A percentile compares a stretch with the other conserved stretches of the same genome.
These are phyloP conservation scores for Etheostoma perlongum DNA, from an alignment of 2,797 vertebrate species.

Conservation along the genomic window DNA sequence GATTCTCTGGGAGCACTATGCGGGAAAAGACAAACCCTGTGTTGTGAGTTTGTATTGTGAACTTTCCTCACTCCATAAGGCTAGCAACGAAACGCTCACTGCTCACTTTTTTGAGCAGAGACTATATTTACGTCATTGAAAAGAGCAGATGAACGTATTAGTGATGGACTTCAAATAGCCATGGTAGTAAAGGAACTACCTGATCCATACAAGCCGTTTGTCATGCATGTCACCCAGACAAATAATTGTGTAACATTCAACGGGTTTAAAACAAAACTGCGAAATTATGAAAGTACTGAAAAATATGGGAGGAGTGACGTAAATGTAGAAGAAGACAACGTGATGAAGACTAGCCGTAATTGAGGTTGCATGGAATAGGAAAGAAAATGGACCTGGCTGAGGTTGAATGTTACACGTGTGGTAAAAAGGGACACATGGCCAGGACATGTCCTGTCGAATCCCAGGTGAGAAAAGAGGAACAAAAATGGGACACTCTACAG, in stretches of 20 bases:
- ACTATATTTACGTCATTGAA: conserved; percentile 12
- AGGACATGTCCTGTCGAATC: too few relatives aligned
- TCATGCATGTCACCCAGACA: background rate
- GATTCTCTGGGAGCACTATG: background rate
- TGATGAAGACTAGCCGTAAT: conserved; percentile 7
- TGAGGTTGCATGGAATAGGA: background rate
- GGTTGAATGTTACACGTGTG: too few relatives aligned
- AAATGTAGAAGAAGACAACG: conserved; percentile 12
- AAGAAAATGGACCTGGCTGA: conserved; percentile 11
- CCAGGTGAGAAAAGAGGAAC: too few relatives aligned
- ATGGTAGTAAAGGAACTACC: conserved; percentile 16
- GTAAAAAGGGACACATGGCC: too few relatives aligned
- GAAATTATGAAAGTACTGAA: conserved; percentile 11
- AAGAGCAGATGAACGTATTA: conserved; percentile 12
- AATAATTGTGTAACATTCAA: too few relatives aligned
- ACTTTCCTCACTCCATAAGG: conserved; percentile 1
- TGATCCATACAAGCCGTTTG: conserved; percentile 15
- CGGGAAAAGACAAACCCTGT: background rate
- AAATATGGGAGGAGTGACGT: conserved; percentile 20
- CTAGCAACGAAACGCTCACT: conserved; percentile 6
- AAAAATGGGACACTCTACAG: too few relatives aligned
- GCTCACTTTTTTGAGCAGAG: conserved; percentile 26
- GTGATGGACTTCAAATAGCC: conserved; percentile 7
- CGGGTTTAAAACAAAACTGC: background rate
- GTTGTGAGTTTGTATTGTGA: conserved; percentile 13